A percentile compares a stretch with the other conserved stretches of the same genome.
phyloP scores from a whole-genome alignment of 2,888 invertebrate species.

The Chaetogeoica ovagalla region DNA sequence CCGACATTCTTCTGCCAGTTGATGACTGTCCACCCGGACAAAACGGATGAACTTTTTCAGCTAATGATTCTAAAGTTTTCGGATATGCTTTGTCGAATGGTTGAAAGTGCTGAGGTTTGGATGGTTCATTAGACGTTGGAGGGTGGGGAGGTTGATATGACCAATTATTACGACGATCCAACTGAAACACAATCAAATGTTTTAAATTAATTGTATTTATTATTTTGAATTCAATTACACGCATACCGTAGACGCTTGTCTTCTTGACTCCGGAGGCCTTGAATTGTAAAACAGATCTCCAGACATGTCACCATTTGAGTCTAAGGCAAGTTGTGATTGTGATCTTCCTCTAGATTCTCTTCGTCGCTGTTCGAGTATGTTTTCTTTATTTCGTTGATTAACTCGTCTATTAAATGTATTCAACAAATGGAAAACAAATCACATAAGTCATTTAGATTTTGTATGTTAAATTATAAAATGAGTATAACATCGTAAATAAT shows the following conservation, averaged over 20 bases:
- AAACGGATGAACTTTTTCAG: conserved; percentile 85
- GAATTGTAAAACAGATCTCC: conserved; percentile 82
- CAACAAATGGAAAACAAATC: background rate
- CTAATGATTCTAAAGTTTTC: conserved; percentile 86
- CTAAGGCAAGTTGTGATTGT: conserved; percentile 57
- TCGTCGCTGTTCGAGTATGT: conserved; percentile 45
- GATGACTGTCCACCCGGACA: conserved; percentile 65
- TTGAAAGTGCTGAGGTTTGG: conserved; percentile 81
- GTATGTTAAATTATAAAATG: background rate
- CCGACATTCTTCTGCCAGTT: conserved; percentile 66
- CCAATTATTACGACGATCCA: conserved; percentile 57
- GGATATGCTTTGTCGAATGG: conserved; percentile 85
- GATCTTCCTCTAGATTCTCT: conserved; percentile 55
- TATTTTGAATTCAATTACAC: background rate
- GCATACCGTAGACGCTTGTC: conserved; percentile 55
- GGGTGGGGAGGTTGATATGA: conserved; percentile 79
- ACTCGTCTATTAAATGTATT: conserved; percentile 10
- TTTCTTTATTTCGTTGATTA: conserved; percentile 42
- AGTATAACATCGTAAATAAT: background rate
- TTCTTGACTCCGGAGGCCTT: conserved; percentile 59
- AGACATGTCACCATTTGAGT: conserved; percentile 60
- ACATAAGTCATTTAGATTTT: background rate
- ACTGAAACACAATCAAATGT: conserved; percentile 48
- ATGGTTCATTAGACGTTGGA: conserved; percentile 88
- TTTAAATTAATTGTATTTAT: conserved; percentile 11